phyloP scores from a whole-genome alignment of 2,113 vertebrate genomes.

The Lipotes vexillifer region DNA sequence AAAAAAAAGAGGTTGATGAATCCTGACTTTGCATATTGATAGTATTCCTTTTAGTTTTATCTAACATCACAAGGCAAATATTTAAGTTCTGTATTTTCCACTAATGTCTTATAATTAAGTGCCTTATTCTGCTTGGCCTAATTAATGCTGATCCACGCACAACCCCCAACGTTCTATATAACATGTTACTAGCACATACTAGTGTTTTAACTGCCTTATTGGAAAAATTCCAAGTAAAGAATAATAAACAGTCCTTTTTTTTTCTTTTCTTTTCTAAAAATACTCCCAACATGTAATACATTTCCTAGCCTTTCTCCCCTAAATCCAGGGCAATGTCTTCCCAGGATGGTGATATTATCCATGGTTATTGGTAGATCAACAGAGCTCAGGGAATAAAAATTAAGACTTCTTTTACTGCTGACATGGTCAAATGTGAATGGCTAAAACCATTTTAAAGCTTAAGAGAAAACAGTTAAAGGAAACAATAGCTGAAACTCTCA shows the following conservation, averaged over 20 bases:
- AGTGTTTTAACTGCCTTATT: neutral
- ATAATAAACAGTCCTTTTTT: neutral
- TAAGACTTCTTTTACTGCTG: neutral
- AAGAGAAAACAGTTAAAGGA: neutral
- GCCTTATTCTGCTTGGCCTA: neutral
- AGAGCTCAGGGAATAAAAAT: neutral
- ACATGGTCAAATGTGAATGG: neutral
- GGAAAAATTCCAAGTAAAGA: neutral
- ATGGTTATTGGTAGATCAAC: neutral
- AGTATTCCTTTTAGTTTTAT: slow-evolving; percentile 7
- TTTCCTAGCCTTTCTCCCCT: neutral
- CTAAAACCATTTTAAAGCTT: neutral
- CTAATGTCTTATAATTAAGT: slow-evolving; percentile 6
- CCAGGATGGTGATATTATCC: neutral
- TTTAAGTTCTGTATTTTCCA: slow-evolving; percentile 27
- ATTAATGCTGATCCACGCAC: slow-evolving; percentile 27
- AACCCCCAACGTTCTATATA: neutral
- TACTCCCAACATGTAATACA: neutral
- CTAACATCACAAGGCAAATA: slow-evolving; percentile 7
- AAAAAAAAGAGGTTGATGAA: neutral
- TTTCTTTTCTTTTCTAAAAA: slow-evolving; percentile 15
- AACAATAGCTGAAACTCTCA: neutral
- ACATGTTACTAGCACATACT: neutral
- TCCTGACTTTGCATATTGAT: neutral
- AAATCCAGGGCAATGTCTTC: neutral